Evolutionary conservation across 2,888 invertebrate genomes (phyloP), one percentile per base, ranked within the genome.

Genomic region (Apamea epomidion): DNA sequence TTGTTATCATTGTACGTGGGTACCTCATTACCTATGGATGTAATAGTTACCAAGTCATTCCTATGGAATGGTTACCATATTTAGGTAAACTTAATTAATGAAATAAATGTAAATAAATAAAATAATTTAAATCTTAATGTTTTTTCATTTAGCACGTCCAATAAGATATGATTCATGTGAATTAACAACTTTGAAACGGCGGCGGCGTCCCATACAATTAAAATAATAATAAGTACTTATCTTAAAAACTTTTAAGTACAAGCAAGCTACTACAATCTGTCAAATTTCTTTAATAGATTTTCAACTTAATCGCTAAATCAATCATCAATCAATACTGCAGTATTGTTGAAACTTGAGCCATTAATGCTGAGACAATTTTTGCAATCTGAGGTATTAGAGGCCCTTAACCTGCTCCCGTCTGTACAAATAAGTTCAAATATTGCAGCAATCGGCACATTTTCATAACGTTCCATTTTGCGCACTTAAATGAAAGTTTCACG

Each of bases 41-140:
- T 25, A 29, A 54, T 67, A 71, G 74, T 84, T 87, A 80, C 85
- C 85, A 77, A 64, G 67, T 89, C 73, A 80, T 88, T 88, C 90
- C 88, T 88, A 64, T 88, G 90, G 88, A 89, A 88, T 89, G 80
- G 42, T 74, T 78, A 83, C 60, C 45, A 68, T 86, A 67, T 37
- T 71, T 37, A 72, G 7, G 6, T 71, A 37, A 74, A 54, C 14
- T 2, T 60, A 54, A 51, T n/a, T 42, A 54, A 68, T 12, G 14
- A 0, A 60, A 60, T 77, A 72, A 58, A 69, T 82, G 80, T 87
- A 82, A 74, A 79, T 87, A 80, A 74, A 84, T 29, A 45, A 82
- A 84, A 37, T 37, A 71, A 62, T 70, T 18, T 62, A 51, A 76
- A 82, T 65, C 18, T 48, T 18, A 29, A 25, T 60, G 48, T 84